Conservation (phyloP, 2,888 invertebrate species). For the Epinotia nisella region DNA sequence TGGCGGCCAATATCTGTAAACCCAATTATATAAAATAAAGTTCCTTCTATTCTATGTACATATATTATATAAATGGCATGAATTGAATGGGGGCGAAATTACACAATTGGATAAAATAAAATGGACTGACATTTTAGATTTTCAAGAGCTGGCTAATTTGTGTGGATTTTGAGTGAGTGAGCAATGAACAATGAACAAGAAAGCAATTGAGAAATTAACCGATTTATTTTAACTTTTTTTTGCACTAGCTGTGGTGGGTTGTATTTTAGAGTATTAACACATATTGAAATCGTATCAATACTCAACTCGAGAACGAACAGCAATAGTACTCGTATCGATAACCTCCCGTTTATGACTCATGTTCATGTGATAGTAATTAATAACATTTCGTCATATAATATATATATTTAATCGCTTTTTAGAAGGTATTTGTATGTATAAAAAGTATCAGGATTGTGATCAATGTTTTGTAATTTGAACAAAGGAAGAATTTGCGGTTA, state of each 20-base stretch:
- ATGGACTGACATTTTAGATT: neutral
- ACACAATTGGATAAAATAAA: neutral
- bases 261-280: slow-evolving; percentile 20
- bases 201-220: slow-evolving; percentile 3
- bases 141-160: neutral
- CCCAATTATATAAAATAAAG: too few species aligned
- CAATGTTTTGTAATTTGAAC: slow-evolving; percentile 32
- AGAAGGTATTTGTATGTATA: slow-evolving; percentile 51
- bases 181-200: neutral
- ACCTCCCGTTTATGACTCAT: slow-evolving; percentile 60
- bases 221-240: neutral
- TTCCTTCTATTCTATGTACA: too few species aligned
- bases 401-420: slow-evolving; percentile 51
- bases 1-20: too few species aligned
- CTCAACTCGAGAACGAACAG: slow-evolving; percentile 10
- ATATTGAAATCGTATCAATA: slow-evolving; percentile 17
- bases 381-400: slow-evolving; percentile 40
- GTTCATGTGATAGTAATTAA: slow-evolving; percentile 65
- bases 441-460: slow-evolving; percentile 29
- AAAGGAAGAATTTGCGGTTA: slow-evolving; percentile 21
- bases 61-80: neutral
- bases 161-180: neutral
- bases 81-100: neutral
- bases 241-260: slow-evolving; percentile 17
- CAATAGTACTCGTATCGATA: slow-evolving; percentile 20